These are phyloP conservation scores for Pachycephala philippinensis DNA, from an alignment of 2,113 vertebrate species.

Conservation along the genomic window DNA sequence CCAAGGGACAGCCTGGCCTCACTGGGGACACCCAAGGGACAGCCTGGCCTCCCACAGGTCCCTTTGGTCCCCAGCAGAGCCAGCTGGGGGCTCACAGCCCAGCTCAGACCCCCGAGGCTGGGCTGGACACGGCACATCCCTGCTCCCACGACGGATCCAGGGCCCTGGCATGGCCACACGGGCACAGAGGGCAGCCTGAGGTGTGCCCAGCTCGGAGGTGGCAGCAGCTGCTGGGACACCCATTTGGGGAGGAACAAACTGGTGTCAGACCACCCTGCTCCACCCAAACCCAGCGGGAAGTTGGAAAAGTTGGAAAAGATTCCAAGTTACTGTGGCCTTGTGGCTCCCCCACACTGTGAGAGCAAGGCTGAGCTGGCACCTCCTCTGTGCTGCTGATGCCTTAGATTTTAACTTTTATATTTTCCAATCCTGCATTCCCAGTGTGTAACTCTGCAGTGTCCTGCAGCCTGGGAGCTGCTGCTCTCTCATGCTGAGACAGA, in stretches of 20 bases:
- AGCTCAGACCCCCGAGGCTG: accelerated
- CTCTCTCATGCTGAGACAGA: too few relatives aligned
- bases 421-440: too few relatives aligned
- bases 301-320: too few relatives aligned
- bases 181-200: neutral
- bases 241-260: neutral
- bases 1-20: neutral
- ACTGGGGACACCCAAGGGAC: neutral
- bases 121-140: accelerated
- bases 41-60: accelerated
- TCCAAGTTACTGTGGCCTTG: neutral
- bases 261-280: neutral
- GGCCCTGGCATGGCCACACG: neutral
- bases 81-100: neutral
- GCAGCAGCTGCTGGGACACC: neutral
- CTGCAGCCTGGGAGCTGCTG: too few relatives aligned
- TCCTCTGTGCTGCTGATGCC: too few relatives aligned
- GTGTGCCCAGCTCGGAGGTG: neutral
- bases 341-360: too few relatives aligned
- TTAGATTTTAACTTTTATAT: too few relatives aligned
- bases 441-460: too few relatives aligned
- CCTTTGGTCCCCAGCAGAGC: neutral
- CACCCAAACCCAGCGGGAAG: neutral
- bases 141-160: accelerated
- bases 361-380: neutral